phyloP scores from a whole-genome alignment of 1,140 invertebrate species.

The Diorhabda elongata region DNA sequence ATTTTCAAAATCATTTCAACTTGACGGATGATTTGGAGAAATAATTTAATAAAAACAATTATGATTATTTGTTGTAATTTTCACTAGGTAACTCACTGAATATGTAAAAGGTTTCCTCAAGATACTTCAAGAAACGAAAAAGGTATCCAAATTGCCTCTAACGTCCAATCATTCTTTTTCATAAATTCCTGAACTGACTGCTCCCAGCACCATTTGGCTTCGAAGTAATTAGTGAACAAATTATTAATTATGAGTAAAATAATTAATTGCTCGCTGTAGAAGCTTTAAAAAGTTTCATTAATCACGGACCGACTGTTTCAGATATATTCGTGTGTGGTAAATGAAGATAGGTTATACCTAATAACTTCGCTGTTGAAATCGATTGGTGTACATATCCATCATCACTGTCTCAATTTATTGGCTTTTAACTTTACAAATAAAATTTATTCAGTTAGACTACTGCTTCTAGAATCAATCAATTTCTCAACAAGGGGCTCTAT shows the following conservation, averaged over 20 bases:
- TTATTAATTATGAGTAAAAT: conserved; percentile 14
- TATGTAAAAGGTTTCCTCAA: no score
- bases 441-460: no score
- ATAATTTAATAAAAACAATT: no score
- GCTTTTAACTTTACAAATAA: background rate
- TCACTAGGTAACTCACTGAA: no score
- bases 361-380: background rate
- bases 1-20: no score
- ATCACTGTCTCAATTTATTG: background rate
- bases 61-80: no score
- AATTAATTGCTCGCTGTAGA: conserved; percentile 14
- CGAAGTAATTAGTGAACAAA: conserved; percentile 4
- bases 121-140: background rate
- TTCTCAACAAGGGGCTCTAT: no score
- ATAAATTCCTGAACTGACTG: background rate
- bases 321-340: conserved; percentile 11
- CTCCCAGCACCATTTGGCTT: conserved; percentile 1
- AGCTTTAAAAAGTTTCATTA: conserved; percentile 11
- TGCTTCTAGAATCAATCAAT: no score
- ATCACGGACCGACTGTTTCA: conserved; percentile 3
- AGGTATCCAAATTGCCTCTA: background rate
- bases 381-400: background rate
- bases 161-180: background rate
- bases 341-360: background rate
- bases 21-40: no score